A percentile compares a stretch with the other conserved stretches of the same genome.
Conservation (phyloP, 2,888 invertebrate genomes). For the Tetanocera ferruginea region DNA sequence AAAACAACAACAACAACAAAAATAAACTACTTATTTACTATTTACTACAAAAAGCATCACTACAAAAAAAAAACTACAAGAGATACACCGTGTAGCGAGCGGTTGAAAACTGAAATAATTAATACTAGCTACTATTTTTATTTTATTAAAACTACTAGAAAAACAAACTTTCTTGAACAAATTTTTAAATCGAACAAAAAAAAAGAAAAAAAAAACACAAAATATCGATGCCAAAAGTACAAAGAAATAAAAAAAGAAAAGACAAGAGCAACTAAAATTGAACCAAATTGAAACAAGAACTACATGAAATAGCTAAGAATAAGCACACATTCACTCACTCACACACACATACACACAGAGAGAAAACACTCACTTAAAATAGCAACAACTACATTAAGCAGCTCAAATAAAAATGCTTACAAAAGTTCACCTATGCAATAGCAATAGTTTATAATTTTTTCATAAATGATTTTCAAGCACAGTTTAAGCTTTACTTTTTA, state of each 20-base stretch:
- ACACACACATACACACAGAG: background rate
- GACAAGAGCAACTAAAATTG: slow-evolving; percentile 21
- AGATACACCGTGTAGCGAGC: background rate
- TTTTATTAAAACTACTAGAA: background rate
- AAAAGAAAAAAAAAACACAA: slow-evolving; percentile 34
- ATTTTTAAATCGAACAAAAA: background rate
- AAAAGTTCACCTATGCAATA: no score
- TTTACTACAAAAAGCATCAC: slow-evolving; percentile 24
- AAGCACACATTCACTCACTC: slow-evolving; percentile 6
- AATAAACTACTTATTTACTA: slow-evolving; percentile 18
- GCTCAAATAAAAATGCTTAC: background rate
- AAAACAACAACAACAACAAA: background rate
- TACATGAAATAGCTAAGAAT: background rate
- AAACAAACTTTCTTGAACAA: background rate
- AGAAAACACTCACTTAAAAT: slow-evolving; percentile 5
- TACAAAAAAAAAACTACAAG: slow-evolving; percentile 23
- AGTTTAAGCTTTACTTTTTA: background rate
- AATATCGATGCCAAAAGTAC: slow-evolving; percentile 66
- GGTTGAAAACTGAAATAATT: background rate
- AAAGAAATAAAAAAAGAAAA: slow-evolving; percentile 54
- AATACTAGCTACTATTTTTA: background rate
- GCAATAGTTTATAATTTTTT: background rate
- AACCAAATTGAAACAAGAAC: slow-evolving; percentile 19
- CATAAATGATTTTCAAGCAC: background rate
- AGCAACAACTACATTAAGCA: background rate